phyloP scores from a whole-genome alignment of 2,797 vertebrate genomes.

The Halcyon badia region DNA sequence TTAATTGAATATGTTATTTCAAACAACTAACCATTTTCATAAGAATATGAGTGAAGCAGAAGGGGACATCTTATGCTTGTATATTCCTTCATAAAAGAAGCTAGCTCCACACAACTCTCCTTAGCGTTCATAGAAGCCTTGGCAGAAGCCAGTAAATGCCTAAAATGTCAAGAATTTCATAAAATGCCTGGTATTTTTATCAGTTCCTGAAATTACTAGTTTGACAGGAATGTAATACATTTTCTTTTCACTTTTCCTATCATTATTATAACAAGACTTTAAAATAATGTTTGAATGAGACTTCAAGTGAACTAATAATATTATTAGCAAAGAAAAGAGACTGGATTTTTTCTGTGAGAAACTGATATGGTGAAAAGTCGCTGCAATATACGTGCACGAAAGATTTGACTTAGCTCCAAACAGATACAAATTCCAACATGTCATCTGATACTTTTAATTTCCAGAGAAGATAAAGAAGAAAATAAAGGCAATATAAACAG shows the following conservation, averaged over 20 bases:
- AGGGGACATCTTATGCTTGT: neutral
- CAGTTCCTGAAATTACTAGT: neutral
- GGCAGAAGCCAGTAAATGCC: neutral
- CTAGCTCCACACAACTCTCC: neutral
- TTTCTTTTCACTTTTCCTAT: neutral
- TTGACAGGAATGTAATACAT: neutral
- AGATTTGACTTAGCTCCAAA: neutral
- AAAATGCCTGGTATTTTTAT: neutral
- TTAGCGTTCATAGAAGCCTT: neutral
- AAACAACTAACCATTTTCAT: neutral
- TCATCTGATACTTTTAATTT: neutral
- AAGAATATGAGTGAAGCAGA: neutral
- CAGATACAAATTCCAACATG: neutral
- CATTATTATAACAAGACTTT: neutral
- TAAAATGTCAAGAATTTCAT: neutral
- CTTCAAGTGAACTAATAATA: neutral
- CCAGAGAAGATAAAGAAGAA: neutral
- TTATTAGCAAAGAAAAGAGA: neutral
- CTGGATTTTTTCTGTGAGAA: neutral
- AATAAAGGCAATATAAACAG: neutral
- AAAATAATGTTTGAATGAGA: neutral
- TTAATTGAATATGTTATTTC: neutral
- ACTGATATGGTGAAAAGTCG: neutral
- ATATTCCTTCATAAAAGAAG: neutral
- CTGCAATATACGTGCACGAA: neutral